Base-by-base conservation (phyloP, 2,888 invertebrate genomes). In the Chrysotoxum bicinctum region DNA sequence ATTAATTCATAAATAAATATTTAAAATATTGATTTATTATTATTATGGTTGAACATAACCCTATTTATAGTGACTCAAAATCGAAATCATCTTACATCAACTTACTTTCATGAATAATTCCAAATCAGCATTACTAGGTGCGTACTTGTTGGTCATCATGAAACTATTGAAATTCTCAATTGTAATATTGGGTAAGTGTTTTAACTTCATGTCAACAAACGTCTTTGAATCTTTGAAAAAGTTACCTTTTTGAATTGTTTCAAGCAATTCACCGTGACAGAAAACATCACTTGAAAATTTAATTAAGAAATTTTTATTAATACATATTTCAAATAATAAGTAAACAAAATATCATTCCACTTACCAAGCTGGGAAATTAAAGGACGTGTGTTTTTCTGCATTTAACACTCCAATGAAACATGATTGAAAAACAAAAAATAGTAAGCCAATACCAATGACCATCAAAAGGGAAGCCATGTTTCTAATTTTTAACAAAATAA, bases 301-400 rank as follows among this genome's bases (percentile, higher is more conserved):
- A n/a, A 26, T n/a, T 16, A 3, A 35, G 21, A 56, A 10, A 14
- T 1, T 3, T 16, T 4, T 8, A n/a, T 21, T 14, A 21, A 21
- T 1, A n/a, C n/a, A n/a, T 26, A 35, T 19, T 35, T 19, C 1
- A 9, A 16, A 54, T n/a, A 23, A 48, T 23, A 14, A 12, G 1
- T 2, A 16, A 35, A 7, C 10, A n/a, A n/a, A 54, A 30, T n/a
- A 56, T 19, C 12, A 14, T 6, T 2, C 21, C 14, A 12, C 43
- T 62, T 30, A 62, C 62, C 62, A 62, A 32, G 64, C 64, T 64
- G 64, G 19, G 5, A 64, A 64, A 45, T 32, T 0, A 4, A 45
- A 9, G 9, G 45, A n/a, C 5, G 37, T 6, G 4, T n/a, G 7
- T 30, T 19, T 7, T 30, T 16, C 14, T 10, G 40, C 7, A 1